Evolutionary conservation across 1,140 invertebrate genomes (phyloP), one percentile per base, ranked within the genome.

Genomic region (Centruroides sculpturatus): DNA sequence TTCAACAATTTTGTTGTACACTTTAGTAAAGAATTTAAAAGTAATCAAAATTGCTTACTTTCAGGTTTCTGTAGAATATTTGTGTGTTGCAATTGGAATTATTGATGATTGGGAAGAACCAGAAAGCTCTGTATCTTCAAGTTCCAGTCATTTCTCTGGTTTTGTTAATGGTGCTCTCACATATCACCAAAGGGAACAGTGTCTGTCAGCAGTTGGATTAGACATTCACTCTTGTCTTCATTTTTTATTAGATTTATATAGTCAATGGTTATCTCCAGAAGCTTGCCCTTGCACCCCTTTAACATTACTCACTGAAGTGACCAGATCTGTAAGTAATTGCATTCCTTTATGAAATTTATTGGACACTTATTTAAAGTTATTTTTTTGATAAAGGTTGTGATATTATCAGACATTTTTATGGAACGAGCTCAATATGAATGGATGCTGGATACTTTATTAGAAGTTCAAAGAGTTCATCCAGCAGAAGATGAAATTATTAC

Each of bases 201-300:
- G 54, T 63, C 56, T 68, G 34, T 13, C 58, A 13, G 36, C 58
- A 9, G 77, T 76, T 57, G 83, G 82, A 3, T 59, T 92, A 4
- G 89, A 93, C 72, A 74, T 92, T 6, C 83, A 86, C 68, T 92
- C 89, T 8, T 93, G 89, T 75, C 70, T 92, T n/a, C 85, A 87
- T 69, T 84, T 92, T 66, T 72, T 92, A 0, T 76, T 91, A 62
- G 88, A 92, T 68, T 79, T 90, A 4, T 89, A 87, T 62, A 79
- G 82, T 0, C 83, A 87, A 48, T 87, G 87, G 83, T 74, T 86
- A 57, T 77, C 80, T 41, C 72, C 78, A 23, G 69, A 73, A 48
- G 75, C 74, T 63, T 73, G 60, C 56, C 70, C 73, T 9, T 76
- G 72, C 36, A 78, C 78, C 51, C 79, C 82, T 0, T 72, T 84